A percentile compares a stretch with the other conserved stretches of the same genome.
Conservation (phyloP, 53 echinoderm and acorn worm species). For the Patiria pectinifera region DNA sequence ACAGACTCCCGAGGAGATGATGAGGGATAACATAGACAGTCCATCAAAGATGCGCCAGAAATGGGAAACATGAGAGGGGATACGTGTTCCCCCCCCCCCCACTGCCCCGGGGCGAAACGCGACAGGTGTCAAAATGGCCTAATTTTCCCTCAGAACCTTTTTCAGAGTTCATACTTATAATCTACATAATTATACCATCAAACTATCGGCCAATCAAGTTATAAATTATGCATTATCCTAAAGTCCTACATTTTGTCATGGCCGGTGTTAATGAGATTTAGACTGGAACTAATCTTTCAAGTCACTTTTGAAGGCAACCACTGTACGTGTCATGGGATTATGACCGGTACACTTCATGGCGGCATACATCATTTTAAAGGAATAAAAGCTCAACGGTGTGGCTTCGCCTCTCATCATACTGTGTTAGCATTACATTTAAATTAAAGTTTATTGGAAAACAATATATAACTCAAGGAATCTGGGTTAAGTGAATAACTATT, state of each 20-base stretch:
- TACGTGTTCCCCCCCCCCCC: no score
- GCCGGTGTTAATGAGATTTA: background rate
- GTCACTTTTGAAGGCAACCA: background rate
- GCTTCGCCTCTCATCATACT: no score
- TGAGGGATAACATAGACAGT: background rate
- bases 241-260: background rate
- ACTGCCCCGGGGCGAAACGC: no score
- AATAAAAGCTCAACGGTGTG: background rate
- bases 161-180: background rate
- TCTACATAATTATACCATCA: background rate
- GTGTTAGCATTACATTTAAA: no score
- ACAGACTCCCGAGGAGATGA: background rate
- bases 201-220: background rate
- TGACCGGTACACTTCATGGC: background rate
- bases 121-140: background rate
- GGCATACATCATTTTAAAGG: background rate
- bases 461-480: no score
- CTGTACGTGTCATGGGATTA: background rate
- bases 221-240: background rate
- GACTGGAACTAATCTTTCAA: background rate
- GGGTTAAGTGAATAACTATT: no score
- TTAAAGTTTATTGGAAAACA: no score
- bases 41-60: background rate
- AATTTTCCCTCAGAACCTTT: background rate
- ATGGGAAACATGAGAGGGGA: background rate